These are phyloP conservation scores for Antechinus flavipes DNA, from an alignment of 2,113 vertebrate species.

Conservation along the genomic window DNA sequence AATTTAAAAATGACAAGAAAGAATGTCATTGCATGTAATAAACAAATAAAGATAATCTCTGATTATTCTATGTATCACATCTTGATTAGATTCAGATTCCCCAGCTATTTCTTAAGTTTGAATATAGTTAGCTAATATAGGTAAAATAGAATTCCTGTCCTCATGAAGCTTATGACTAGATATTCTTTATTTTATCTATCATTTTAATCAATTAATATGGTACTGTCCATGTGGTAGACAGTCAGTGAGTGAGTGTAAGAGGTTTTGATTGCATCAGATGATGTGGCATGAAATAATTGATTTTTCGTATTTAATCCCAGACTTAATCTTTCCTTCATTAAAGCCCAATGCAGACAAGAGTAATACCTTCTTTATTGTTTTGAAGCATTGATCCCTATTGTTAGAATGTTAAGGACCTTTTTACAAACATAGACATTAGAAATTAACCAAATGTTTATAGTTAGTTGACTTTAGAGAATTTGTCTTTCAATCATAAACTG, in stretches of 20 bases:
- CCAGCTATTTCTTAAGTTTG: not conserved
- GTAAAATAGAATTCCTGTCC: not conserved
- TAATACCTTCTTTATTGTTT: not conserved
- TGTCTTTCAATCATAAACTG: not conserved
- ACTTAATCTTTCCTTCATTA: not conserved
- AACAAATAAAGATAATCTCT: not conserved
- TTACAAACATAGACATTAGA: not conserved
- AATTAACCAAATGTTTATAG: not conserved
- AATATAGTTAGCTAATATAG: not conserved
- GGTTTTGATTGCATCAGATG: slow-evolving; percentile 33
- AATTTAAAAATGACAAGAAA: slow-evolving; percentile 3
- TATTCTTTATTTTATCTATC: slow-evolving; percentile 1
- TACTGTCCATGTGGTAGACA: not conserved
- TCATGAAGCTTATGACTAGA: not conserved
- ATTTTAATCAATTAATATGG: slow-evolving; percentile 7
- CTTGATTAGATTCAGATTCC: not conserved
- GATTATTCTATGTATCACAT: slow-evolving; percentile 5
- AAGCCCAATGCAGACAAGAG: not conserved
- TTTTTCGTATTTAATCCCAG: slow-evolving; percentile 16
- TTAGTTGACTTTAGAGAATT: not conserved
- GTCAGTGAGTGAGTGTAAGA: not conserved
- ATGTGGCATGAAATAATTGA: not conserved
- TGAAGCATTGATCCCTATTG: not conserved
- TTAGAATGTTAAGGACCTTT: not conserved
- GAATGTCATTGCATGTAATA: slow-evolving; percentile 6